Evolutionary conservation across 2,888 invertebrate genomes (phyloP).

Genomic region (Agonopterix alstromeriana): DNA sequence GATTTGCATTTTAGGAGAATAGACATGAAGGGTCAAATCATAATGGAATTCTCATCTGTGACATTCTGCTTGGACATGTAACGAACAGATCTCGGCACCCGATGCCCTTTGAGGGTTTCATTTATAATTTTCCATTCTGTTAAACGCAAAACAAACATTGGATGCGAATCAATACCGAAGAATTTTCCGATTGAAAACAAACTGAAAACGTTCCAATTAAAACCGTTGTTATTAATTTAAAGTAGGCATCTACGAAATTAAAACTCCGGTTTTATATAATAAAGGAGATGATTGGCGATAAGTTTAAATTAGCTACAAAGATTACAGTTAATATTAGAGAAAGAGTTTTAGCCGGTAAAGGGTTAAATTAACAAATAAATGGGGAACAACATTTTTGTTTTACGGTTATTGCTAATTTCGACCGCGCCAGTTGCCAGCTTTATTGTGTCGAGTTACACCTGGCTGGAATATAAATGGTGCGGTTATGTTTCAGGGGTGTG

Average conservation of each 20-base stretch:
- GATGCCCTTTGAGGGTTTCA: conserved; percentile 28
- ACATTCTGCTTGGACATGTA: conserved; percentile 23
- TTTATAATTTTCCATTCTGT: conserved; percentile 12
- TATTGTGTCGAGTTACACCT: conserved; percentile 5
- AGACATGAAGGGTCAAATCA: conserved; percentile 24
- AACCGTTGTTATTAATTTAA: too few species aligned
- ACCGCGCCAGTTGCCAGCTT: conserved; percentile 5
- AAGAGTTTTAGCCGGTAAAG: not conserved
- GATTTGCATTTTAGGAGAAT: conserved; percentile 31
- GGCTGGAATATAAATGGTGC: conserved; percentile 2
- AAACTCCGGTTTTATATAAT: not conserved
- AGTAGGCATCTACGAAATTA: not conserved
- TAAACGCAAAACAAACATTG: not conserved
- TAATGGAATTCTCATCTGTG: conserved; percentile 36
- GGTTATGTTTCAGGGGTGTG: conserved; percentile 79
- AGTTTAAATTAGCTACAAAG: not conserved
- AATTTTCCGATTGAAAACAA: not conserved
- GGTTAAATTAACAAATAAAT: conserved; percentile 10
- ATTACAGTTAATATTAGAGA: not conserved
- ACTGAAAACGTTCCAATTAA: not conserved
- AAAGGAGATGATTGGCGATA: not conserved
- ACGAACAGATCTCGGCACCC: conserved; percentile 20
- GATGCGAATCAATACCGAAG: too few species aligned
- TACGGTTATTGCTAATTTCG: conserved; percentile 12
- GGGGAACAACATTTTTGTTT: conserved; percentile 9